Conservation (phyloP, 1,140 invertebrate genomes). For the Drosophila arawakana region DNA sequence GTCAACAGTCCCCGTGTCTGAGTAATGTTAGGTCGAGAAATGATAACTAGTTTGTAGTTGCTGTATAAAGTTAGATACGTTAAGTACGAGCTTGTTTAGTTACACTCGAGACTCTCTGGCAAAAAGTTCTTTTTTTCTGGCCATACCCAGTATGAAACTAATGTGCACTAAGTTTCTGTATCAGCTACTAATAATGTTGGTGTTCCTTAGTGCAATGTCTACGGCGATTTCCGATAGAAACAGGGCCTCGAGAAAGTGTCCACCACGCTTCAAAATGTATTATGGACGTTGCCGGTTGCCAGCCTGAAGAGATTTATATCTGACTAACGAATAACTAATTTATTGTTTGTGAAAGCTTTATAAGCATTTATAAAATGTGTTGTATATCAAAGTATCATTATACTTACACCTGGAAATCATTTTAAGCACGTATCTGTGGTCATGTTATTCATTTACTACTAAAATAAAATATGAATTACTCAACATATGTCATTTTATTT, state of each 20-base stretch:
- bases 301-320: constrained; percentile 4
- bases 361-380: no score
- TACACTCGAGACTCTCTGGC: constrained; percentile 4
- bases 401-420: neutral
- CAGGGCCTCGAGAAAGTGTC: neutral
- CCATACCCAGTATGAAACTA: constrained; percentile 17
- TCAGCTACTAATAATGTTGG: constrained; percentile 22
- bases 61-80: constrained; percentile 30
- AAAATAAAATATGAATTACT: neutral
- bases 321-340: no score
- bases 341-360: no score
- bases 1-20: neutral
- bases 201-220: constrained; percentile 8
- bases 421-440: neutral
- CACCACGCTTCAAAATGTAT: constrained; percentile 14
- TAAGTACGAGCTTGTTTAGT: constrained; percentile 10
- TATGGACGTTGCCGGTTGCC: constrained; percentile 29
- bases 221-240: neutral
- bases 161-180: neutral
- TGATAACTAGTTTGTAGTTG: neutral
- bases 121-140: neutral
- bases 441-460: constrained; percentile 7
- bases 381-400: neutral
- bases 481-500: neutral
- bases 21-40: constrained; percentile 6